Evolutionary conservation across 2,113 vertebrate species (phyloP).

Genomic region (Indicator maculatus): DNA sequence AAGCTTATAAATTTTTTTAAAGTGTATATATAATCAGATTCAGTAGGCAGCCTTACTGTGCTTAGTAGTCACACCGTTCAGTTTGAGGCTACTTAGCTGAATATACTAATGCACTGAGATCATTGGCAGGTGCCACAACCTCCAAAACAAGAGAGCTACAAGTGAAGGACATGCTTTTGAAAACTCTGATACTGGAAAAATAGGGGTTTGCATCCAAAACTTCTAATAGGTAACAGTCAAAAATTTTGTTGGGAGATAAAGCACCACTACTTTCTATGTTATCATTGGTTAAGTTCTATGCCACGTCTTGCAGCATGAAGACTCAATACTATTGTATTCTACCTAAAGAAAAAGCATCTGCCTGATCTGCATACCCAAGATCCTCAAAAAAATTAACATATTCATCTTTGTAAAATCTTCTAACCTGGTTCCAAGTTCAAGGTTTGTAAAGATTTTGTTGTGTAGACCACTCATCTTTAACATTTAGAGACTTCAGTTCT

Average conservation of each 20-base stretch:
- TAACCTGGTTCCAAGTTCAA: not conserved
- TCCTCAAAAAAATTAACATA: rapidly evolving
- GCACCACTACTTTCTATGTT: not conserved
- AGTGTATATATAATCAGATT: not conserved
- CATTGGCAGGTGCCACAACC: not conserved
- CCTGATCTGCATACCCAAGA: not conserved
- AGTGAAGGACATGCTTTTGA: not conserved
- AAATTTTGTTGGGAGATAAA: not conserved
- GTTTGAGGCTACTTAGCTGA: constrained; percentile 8
- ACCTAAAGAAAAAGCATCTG: not conserved
- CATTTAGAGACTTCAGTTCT: not conserved
- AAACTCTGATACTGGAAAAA: not conserved
- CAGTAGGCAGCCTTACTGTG: not conserved
- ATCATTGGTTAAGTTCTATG: not conserved
- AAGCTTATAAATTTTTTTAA: not conserved
- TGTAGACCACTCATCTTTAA: not conserved
- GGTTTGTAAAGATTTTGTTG: not conserved
- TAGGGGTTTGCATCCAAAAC: not conserved
- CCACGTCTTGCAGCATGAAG: not conserved
- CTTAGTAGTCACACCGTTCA: constrained; percentile 29
- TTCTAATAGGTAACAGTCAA: not conserved
- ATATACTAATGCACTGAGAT: not conserved
- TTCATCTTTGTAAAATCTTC: not conserved
- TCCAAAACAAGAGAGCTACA: not conserved
- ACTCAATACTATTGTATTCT: not conserved